Conservation (phyloP, 2,113 vertebrate species). For the Epinephelus lanceolatus region DNA sequence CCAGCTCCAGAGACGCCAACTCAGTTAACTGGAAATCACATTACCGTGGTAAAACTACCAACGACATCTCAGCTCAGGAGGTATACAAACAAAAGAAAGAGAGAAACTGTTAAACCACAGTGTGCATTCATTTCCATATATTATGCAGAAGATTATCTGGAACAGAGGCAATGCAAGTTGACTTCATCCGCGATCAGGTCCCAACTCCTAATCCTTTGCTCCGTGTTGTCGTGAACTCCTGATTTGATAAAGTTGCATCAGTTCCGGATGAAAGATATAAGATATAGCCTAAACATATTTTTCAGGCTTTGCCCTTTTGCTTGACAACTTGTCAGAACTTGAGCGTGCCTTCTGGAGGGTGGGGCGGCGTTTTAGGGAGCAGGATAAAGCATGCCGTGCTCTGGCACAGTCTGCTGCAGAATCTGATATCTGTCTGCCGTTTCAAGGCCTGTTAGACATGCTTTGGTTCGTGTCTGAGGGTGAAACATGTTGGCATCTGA, state of each 20-base stretch:
- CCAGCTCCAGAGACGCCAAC: constrained; percentile 29
- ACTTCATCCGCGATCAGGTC: neutral
- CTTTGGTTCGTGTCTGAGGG: constrained; percentile 38
- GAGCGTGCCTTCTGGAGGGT: constrained; percentile 54
- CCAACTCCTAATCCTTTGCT: neutral
- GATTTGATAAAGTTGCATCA: constrained; percentile 25
- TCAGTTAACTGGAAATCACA: constrained; percentile 58
- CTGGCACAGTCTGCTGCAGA: constrained; percentile 45
- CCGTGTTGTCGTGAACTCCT: neutral
- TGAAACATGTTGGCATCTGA: constrained; percentile 33
- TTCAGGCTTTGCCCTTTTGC: constrained; percentile 19
- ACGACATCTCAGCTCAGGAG: constrained; percentile 17
- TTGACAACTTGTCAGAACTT: constrained; percentile 70
- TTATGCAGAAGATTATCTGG: constrained; percentile 14
- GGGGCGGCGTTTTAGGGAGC: constrained; percentile 53
- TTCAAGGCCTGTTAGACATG: constrained; percentile 34
- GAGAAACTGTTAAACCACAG: constrained; percentile 2
- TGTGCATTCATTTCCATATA: constrained; percentile 13
- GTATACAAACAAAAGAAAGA: constrained; percentile 16
- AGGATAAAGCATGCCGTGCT: constrained; percentile 62
- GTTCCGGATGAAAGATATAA: constrained; percentile 8
- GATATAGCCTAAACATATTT: constrained; percentile 36
- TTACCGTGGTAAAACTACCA: constrained; percentile 42
- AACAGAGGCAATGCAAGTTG: constrained; percentile 8
- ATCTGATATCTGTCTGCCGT: constrained; percentile 57